phyloP scores from a whole-genome alignment of 1,140 invertebrate genomes.

The Notospermus geniculatus region DNA sequence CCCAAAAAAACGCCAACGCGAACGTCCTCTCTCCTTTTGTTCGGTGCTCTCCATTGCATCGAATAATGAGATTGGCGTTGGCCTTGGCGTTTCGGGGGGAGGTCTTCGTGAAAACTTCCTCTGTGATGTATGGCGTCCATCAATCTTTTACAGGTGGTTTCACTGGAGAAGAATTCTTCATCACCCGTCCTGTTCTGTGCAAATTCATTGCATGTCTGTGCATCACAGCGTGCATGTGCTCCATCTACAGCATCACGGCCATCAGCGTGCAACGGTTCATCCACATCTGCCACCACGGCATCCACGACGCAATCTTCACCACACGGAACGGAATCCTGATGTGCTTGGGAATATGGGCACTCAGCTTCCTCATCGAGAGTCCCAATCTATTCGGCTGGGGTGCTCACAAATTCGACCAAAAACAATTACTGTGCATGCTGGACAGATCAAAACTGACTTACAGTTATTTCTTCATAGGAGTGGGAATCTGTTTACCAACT shows the following conservation, averaged over 20 bases:
- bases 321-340: slow-evolving; percentile 17
- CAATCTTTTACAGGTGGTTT: slow-evolving; percentile 12
- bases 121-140: too few relatives aligned
- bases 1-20: too few relatives aligned
- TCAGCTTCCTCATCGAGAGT: slow-evolving; percentile 20
- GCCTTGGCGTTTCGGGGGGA: too few relatives aligned
- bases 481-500: background rate
- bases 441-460: slow-evolving; percentile 13
- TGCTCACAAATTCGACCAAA: slow-evolving; percentile 23
- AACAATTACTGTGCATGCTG: slow-evolving; percentile 20
- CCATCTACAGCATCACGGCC: slow-evolving; percentile 21
- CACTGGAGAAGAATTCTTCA: slow-evolving; percentile 16
- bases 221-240: slow-evolving; percentile 21
- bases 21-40: too few relatives aligned
- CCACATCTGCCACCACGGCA: slow-evolving; percentile 19
- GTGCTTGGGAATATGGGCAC: slow-evolving; percentile 18
- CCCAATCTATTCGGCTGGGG: slow-evolving; percentile 20
- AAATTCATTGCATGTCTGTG: slow-evolving; percentile 19
- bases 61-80: too few relatives aligned
- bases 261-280: slow-evolving; percentile 23
- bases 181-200: slow-evolving; percentile 17
- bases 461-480: slow-evolving; percentile 20
- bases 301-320: slow-evolving; percentile 18
- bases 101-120: too few relatives aligned
- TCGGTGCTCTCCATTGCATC: too few relatives aligned